A percentile compares a stretch with the other conserved stretches of the same genome.
These are phyloP conservation scores for Clarias magur DNA, from an alignment of 2,113 vertebrate genomes.

Conservation along the genomic window DNA sequence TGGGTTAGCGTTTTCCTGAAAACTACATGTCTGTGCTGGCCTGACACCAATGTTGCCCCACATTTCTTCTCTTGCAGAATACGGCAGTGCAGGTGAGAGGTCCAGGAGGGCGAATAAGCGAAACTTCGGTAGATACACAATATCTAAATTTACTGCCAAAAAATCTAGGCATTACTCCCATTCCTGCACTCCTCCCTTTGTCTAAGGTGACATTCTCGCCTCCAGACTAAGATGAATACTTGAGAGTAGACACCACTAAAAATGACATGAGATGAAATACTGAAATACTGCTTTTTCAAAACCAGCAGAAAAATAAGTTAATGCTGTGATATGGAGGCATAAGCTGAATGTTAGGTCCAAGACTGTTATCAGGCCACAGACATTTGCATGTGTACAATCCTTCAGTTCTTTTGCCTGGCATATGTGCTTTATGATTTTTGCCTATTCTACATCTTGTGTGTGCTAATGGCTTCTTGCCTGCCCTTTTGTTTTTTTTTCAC, in stretches of 20 bases:
- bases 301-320: constrained; percentile 14
- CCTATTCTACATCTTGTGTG: constrained; percentile 53
- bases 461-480: constrained; percentile 36
- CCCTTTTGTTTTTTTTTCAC: constrained; percentile 36
- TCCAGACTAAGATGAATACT: constrained; percentile 32
- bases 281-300: constrained; percentile 22
- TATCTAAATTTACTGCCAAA: constrained; percentile 60
- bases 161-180: constrained; percentile 60
- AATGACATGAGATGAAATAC: background rate
- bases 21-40: constrained; percentile 75
- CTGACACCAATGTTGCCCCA: constrained; percentile 77
- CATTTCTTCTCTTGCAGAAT: constrained; percentile 83
- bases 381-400: constrained; percentile 74
- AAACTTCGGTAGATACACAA: constrained; percentile 80
- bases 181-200: constrained; percentile 67
- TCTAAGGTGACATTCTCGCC: constrained; percentile 47
- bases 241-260: constrained; percentile 17
- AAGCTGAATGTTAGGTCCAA: constrained; percentile 40
- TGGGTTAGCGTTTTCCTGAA: constrained; percentile 60
- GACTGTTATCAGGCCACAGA: constrained; percentile 68
- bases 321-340: constrained; percentile 35
- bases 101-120: constrained; percentile 82
- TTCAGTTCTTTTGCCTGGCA: constrained; percentile 59
- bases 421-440: constrained; percentile 53
- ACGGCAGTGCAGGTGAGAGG: constrained; percentile 83